These are phyloP conservation scores for Theristicus caerulescens DNA, from an alignment of 2,113 vertebrate genomes.

Conservation along the genomic window DNA sequence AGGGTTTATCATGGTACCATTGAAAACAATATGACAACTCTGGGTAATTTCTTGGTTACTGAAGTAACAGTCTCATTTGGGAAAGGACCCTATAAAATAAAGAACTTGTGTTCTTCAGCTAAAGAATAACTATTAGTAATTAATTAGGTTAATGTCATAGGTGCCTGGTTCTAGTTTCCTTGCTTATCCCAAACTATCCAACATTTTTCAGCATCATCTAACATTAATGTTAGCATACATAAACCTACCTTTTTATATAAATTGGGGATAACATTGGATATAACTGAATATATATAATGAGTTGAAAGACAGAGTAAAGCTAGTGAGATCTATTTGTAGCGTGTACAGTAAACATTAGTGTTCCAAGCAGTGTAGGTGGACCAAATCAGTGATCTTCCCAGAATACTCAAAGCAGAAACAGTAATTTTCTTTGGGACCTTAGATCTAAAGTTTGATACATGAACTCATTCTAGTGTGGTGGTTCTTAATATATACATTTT, in stretches of 20 bases:
- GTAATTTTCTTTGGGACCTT: background rate
- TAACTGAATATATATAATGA: background rate
- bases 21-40: conserved; percentile 20
- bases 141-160: background rate
- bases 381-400: background rate
- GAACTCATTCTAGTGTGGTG: background rate
- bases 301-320: background rate
- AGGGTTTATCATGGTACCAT: background rate
- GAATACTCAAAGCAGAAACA: background rate
- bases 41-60: conserved; percentile 17
- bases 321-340: background rate
- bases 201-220: background rate
- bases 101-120: background rate
- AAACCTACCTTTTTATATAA: background rate
- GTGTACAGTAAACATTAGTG: background rate
- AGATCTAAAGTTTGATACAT: background rate
- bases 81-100: background rate
- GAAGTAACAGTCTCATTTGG: conserved; percentile 1
- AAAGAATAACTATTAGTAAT: background rate
- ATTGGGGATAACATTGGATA: background rate
- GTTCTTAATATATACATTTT: background rate
- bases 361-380: background rate
- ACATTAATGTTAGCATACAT: background rate
- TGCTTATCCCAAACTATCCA: background rate
- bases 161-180: background rate